phyloP scores from a whole-genome alignment of 2,888 invertebrate genomes.

The Sphecodes monilicornis region DNA sequence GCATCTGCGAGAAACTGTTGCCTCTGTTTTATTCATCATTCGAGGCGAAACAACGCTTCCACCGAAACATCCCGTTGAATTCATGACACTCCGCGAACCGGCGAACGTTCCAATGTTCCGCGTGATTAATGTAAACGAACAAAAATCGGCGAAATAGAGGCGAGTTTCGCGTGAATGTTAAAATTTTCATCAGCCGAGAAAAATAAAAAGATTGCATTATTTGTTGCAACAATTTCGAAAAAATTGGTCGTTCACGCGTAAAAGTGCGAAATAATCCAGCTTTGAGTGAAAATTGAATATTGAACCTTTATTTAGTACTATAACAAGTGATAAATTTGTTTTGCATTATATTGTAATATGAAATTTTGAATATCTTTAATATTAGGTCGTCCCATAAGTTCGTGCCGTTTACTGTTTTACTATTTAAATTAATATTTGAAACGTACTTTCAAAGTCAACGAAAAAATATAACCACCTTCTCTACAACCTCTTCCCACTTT shows the following conservation, averaged over 20 bases:
- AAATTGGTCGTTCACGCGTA: neutral
- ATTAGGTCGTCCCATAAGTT: too few relatives aligned
- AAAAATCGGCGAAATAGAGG: neutral
- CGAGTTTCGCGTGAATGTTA: neutral
- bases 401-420: too few relatives aligned
- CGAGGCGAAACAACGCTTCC: constrained; percentile 8
- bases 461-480: too few relatives aligned
- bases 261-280: neutral
- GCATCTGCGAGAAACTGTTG: constrained; percentile 25
- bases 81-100: neutral
- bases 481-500: too few relatives aligned
- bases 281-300: neutral
- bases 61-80: neutral
- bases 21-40: constrained; percentile 27
- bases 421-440: too few relatives aligned
- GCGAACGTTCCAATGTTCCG: neutral
- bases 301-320: neutral
- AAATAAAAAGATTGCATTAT: neutral
- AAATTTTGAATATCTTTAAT: neutral
- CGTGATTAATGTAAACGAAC: constrained; percentile 8
- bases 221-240: neutral
- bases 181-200: neutral
- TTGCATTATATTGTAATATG: too few relatives aligned
- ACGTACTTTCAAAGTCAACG: too few relatives aligned
- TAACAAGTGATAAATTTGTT: too few relatives aligned